Conservation (phyloP, 2,797 vertebrate genomes). For the Rhincodon typus region DNA sequence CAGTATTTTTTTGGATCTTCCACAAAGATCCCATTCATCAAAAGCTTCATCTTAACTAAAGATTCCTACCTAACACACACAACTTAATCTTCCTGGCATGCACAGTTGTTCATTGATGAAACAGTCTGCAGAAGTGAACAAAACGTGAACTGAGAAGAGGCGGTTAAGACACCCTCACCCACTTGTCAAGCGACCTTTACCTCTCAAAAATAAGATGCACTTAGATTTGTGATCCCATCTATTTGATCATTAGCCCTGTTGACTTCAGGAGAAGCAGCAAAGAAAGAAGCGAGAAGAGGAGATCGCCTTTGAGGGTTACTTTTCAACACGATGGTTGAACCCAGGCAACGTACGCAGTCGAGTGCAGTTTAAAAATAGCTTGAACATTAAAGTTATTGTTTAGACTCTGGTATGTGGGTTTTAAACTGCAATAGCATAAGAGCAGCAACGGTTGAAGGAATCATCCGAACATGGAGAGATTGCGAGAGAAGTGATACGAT, state of each 20-base stretch:
- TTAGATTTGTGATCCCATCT: not conserved
- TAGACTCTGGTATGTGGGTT: not conserved
- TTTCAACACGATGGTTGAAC: not conserved
- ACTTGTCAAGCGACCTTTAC: not conserved
- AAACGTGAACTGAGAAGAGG: not conserved
- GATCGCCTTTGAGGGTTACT: not conserved
- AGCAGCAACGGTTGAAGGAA: not conserved
- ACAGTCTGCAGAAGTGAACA: not conserved
- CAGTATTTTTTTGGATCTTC: slow-evolving; percentile 20
- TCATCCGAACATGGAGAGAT: not conserved
- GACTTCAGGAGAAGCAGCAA: not conserved
- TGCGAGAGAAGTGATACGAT: not conserved
- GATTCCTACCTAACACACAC: not conserved
- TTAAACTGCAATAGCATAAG: not conserved
- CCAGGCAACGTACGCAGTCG: not conserved
- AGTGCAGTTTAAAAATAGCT: not conserved
- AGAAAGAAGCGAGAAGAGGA: not conserved
- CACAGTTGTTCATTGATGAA: not conserved
- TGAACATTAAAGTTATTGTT: not conserved
- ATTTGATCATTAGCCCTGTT: not conserved
- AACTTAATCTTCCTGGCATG: not conserved
- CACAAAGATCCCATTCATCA: not conserved
- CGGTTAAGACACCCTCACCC: not conserved
- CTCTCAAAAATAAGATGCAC: not conserved
- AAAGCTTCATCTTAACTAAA: not conserved